Evolutionary conservation across 2,113 vertebrate genomes (phyloP).

Genomic region (Electrona antarctica): DNA sequence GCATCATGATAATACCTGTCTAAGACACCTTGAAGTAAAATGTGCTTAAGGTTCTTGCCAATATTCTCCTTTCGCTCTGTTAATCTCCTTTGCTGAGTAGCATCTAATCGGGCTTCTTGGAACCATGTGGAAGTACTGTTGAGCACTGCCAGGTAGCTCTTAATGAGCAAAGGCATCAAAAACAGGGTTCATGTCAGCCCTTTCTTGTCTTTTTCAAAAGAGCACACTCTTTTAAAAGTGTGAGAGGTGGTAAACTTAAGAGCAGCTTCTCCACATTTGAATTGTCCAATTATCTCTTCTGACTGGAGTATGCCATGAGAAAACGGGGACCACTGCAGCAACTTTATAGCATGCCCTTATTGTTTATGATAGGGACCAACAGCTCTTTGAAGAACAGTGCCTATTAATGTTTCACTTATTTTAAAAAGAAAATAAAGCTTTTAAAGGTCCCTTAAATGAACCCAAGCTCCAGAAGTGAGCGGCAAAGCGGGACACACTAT

Average conservation of each 20-base stretch:
- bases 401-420: slow-evolving; percentile 31
- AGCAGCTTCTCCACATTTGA: slow-evolving; percentile 38
- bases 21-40: slow-evolving; percentile 1
- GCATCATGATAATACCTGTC: background rate
- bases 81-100: slow-evolving; percentile 18
- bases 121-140: slow-evolving; percentile 21
- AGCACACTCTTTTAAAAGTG: slow-evolving; percentile 28
- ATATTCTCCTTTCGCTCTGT: background rate
- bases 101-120: slow-evolving; percentile 16
- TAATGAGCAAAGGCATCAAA: slow-evolving; percentile 24
- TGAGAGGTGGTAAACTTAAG: slow-evolving; percentile 28
- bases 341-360: background rate
- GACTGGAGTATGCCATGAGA: background rate
- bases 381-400: slow-evolving; percentile 26
- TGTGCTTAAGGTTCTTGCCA: background rate
- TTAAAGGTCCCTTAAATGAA: slow-evolving; percentile 30
- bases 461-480: background rate
- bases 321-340: background rate
- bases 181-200: background rate
- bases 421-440: slow-evolving; percentile 31
- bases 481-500: background rate
- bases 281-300: slow-evolving; percentile 33
- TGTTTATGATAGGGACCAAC: slow-evolving; percentile 12
- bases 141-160: background rate
- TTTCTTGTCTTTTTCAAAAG: slow-evolving; percentile 9